phyloP scores from a whole-genome alignment of 2,888 invertebrate species.

The Onthophagus sagittarius region DNA sequence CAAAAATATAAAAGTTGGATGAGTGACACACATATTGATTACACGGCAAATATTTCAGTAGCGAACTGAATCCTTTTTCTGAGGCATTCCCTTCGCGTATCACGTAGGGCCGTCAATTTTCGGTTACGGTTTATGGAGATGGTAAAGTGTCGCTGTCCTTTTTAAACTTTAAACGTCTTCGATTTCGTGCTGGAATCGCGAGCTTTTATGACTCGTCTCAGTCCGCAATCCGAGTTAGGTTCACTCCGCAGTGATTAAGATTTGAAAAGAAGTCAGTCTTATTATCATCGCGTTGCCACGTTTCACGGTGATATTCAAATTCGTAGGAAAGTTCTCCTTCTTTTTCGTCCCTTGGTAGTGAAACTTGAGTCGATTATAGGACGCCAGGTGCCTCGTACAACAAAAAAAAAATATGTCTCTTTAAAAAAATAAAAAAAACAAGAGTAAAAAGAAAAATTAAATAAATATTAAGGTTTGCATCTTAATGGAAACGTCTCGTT shows the following conservation, averaged over 20 bases:
- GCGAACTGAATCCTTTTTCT: background rate
- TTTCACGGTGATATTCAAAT: conserved; percentile 11
- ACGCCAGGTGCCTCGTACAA: background rate
- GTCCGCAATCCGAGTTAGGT: background rate
- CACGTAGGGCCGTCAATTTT: background rate
- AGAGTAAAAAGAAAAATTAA: background rate
- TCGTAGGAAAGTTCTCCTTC: background rate
- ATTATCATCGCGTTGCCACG: background rate
- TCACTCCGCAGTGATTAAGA: background rate
- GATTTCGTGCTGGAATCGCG: background rate
- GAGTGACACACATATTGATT: background rate
- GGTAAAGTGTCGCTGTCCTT: background rate
- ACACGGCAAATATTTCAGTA: conserved; percentile 5
- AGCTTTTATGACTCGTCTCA: background rate
- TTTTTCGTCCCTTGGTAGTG: background rate
- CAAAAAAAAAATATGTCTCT: background rate
- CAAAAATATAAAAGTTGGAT: background rate
- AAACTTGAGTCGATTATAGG: background rate
- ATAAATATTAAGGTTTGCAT: background rate
- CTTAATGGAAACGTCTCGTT: background rate
- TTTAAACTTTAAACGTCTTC: background rate
- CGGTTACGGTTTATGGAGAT: background rate
- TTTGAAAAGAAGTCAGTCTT: background rate
- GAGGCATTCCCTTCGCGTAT: background rate
- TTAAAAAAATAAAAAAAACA: background rate